Conservation (phyloP, 1,140 invertebrate genomes). For the Ladona fulva region DNA sequence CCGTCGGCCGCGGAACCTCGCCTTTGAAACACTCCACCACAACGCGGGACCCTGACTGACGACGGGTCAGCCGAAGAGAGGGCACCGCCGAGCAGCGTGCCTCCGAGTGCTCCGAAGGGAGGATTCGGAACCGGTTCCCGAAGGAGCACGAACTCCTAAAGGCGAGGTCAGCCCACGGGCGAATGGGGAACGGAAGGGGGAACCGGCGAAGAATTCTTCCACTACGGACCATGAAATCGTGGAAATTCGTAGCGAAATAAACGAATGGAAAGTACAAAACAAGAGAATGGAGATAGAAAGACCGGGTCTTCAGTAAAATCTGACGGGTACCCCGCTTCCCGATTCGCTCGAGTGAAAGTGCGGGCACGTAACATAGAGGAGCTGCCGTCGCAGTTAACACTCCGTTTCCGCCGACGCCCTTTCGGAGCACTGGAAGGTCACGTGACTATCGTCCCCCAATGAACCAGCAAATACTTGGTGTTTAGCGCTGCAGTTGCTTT, state of each 20-base stretch:
- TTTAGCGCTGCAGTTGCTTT: neutral
- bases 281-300: too few relatives aligned
- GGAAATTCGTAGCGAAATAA: too few relatives aligned
- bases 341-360: neutral
- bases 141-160: neutral
- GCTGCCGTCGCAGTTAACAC: neutral
- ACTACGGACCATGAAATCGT: too few relatives aligned
- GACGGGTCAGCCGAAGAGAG: neutral
- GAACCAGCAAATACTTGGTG: neutral
- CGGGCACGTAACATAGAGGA: neutral
- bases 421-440: neutral
- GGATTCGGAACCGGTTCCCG: neutral
- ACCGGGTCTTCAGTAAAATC: too few relatives aligned
- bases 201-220: neutral
- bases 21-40: neutral
- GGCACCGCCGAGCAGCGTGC: neutral
- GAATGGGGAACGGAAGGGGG: neutral
- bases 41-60: conserved; percentile 5
- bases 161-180: neutral
- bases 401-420: neutral
- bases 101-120: neutral
- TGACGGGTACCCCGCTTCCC: neutral
- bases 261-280: too few relatives aligned
- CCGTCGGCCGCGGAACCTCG: neutral
- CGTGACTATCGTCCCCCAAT: neutral